phyloP scores from a whole-genome alignment of 2,797 vertebrate species.

The Spizella passerina region DNA sequence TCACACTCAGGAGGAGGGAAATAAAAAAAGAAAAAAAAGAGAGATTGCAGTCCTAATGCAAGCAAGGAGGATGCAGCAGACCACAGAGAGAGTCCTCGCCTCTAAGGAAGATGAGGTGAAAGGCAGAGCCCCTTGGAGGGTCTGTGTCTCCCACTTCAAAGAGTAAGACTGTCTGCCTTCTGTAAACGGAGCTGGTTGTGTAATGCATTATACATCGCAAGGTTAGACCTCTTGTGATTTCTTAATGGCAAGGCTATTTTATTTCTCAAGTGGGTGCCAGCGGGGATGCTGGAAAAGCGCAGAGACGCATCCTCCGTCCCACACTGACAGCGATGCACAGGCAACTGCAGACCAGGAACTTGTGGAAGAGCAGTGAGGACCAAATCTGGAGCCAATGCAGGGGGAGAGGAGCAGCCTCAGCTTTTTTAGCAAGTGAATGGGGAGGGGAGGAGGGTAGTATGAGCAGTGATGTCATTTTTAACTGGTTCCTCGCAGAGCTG shows the following conservation, averaged over 20 bases:
- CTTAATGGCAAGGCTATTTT: conserved; percentile 25
- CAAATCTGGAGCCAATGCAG: conserved; percentile 48
- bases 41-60: conserved; percentile 67
- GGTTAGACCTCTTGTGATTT: conserved; percentile 41
- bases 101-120: conserved; percentile 48
- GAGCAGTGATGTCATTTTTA: conserved; percentile 75
- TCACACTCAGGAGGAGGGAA: conserved; percentile 60
- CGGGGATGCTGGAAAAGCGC: not conserved
- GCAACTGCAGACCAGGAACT: not conserved
- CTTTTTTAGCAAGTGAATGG: conserved; percentile 66
- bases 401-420: conserved; percentile 49
- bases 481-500: conserved; percentile 68
- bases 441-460: conserved; percentile 51
- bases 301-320: not conserved
- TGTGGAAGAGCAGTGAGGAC: not conserved
- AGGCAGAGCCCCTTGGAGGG: conserved; percentile 37
- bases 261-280: conserved; percentile 5
- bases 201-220: not conserved
- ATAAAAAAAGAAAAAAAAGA: not conserved
- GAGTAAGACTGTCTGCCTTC: conserved; percentile 66
- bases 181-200: conserved; percentile 61
- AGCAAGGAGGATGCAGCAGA: conserved; percentile 61
- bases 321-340: not conserved
- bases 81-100: conserved; percentile 45
- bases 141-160: conserved; percentile 37